Base-by-base conservation (phyloP, 2,113 vertebrate genomes). In the Actenoides lindsayi region DNA sequence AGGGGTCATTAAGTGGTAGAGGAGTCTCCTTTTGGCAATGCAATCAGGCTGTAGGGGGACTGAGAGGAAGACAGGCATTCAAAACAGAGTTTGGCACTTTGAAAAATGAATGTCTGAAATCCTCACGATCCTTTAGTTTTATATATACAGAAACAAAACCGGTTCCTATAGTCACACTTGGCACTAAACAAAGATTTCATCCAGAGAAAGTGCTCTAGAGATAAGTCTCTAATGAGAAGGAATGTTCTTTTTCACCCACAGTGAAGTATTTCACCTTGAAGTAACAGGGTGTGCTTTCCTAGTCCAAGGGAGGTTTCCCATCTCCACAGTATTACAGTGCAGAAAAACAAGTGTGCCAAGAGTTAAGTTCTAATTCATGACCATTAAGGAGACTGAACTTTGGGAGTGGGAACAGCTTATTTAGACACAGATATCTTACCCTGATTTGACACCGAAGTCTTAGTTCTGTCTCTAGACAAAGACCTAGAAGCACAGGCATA, bases 401-500 rank as follows among this genome's bases (percentile, higher is more conserved):
- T 57, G 39, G 76, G 57, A 83, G 56, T 20, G 46, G 77, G 57
- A 93, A 75, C 62, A 94, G 91, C 84, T 87, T 87, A 90, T 83
- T 85, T 33, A 59, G 81, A 96, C 79, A 83, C 8, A 69, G 65
- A 51, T 81, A 77, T 67, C 83, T 90, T 91, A 95, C 71, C 84
- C 91, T 80, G 80, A 69, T 86, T 65, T 50, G 65, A 86, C 85
- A 83, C 25, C 9, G 27, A 60, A 81, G 64, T 75, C 82, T 87
- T 92, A 92, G 71, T 92, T 93, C 53, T 90, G 85, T 75, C 63
- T 94, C 91, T 93, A 94, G 83, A 95, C 87, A 94, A 93, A 53
- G 53, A 73, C 94, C 95, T 97, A 97, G 78, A 96, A 97, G 94
- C 92, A 95, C 94, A 86, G 73, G 92, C 67, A 88, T 24, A 67